Evolutionary conservation across 2,888 invertebrate species (phyloP).

Genomic region (Lycaena phlaeas): DNA sequence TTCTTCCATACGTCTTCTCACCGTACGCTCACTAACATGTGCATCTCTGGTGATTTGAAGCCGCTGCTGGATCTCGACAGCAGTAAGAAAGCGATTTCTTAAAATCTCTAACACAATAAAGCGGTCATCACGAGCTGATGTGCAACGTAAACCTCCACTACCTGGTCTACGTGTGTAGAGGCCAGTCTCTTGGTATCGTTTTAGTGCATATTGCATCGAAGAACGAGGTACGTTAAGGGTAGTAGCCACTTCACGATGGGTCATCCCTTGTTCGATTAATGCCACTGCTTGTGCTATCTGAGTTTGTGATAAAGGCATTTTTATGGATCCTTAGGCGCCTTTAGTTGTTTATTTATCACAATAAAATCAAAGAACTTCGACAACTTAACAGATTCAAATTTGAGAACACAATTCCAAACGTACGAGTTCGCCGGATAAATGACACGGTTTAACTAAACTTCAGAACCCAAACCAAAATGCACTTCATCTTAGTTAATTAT

Average conservation of each 20-base stretch:
- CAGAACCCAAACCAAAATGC: too few species aligned
- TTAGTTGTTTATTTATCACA: too few species aligned
- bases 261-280: constrained; percentile 14
- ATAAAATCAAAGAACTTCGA: too few species aligned
- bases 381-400: too few species aligned
- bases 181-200: constrained; percentile 13
- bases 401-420: too few species aligned
- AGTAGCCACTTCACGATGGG: constrained; percentile 15
- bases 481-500: too few species aligned
- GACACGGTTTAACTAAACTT: not conserved
- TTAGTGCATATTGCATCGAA: constrained; percentile 14
- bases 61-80: too few species aligned
- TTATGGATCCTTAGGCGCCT: constrained; percentile 12
- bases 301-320: constrained; percentile 9
- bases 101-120: constrained; percentile 11
- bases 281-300: constrained; percentile 16
- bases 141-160: not conserved
- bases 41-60: not conserved
- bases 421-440: too few species aligned
- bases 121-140: constrained; percentile 7
- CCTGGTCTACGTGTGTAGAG: constrained; percentile 14
- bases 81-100: constrained; percentile 9
- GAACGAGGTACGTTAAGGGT: constrained; percentile 12
- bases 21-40: not conserved
- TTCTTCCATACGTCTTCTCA: too few species aligned